A percentile compares a stretch with the other conserved stretches of the same genome.
phyloP scores from a whole-genome alignment of 2,888 invertebrate genomes.

The Phyto melanocephala region DNA sequence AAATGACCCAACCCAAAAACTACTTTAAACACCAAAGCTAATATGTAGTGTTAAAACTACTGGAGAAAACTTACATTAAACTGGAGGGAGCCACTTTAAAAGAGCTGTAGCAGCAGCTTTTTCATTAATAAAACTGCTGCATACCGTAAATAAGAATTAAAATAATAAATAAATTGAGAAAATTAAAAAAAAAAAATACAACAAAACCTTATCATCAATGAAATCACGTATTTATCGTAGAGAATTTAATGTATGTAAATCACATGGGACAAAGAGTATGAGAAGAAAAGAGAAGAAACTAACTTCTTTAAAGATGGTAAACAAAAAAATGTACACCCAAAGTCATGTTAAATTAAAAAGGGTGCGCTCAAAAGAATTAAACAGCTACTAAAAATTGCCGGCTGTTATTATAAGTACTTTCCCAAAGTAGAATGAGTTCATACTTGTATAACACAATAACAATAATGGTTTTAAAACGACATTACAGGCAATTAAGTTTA shows the following conservation, averaged over 20 bases:
- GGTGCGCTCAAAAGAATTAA: no score
- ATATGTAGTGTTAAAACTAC: background rate
- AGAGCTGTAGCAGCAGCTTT: background rate
- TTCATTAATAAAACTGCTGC: background rate
- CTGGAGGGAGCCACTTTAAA: background rate
- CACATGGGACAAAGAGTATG: constrained; percentile 24
- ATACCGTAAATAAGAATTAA: background rate
- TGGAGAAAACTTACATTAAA: constrained; percentile 3
- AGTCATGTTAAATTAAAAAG: background rate
- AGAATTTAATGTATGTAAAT: constrained; percentile 49
- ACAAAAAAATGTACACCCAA: background rate
- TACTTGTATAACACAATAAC: background rate
- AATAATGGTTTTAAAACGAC: background rate
- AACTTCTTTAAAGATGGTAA: background rate
- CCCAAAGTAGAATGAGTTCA: background rate
- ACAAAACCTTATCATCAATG: constrained; percentile 32
- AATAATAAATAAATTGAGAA: background rate
- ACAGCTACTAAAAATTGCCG: no score
- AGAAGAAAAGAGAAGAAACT: constrained; percentile 5
- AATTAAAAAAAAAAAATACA: background rate
- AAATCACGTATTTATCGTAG: constrained; percentile 54
- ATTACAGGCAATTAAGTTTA: background rate
- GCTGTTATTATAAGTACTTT: background rate
- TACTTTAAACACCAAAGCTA: constrained; percentile 10
- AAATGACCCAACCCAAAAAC: constrained; percentile 25